A percentile compares a stretch with the other conserved stretches of the same genome.
Conservation (phyloP, 2,113 vertebrate species). For the Etheostoma cragini region DNA sequence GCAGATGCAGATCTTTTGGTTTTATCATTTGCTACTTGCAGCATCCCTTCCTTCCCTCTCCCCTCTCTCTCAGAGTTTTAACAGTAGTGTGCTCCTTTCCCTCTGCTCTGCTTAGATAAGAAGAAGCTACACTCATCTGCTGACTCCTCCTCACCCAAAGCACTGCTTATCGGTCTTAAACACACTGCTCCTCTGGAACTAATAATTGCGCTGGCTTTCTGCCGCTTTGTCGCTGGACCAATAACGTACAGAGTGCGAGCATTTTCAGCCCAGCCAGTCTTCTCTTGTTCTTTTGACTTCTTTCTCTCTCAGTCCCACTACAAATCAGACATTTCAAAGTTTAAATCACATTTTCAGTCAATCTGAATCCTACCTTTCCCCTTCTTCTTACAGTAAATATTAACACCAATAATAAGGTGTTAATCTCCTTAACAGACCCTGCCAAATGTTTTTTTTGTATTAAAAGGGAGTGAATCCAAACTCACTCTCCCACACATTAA, state of each 20-base stretch:
- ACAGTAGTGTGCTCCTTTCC: constrained; percentile 40
- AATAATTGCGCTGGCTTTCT: constrained; percentile 67
- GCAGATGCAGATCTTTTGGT: constrained; percentile 50
- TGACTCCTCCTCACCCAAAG: constrained; percentile 68
- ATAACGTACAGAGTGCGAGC: constrained; percentile 9
- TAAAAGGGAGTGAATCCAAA: neutral
- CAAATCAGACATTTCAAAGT: constrained; percentile 7
- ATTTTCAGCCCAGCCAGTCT: constrained; percentile 22
- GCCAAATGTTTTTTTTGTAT: neutral
- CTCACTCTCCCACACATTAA: neutral
- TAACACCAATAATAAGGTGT: neutral
- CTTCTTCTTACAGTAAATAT: neutral
- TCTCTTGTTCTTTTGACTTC: constrained; percentile 43
- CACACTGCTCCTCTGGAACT: constrained; percentile 73
- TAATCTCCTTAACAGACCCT: neutral
- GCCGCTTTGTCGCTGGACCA: constrained; percentile 47
- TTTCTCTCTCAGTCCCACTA: neutral
- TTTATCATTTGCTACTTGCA: constrained; percentile 33
- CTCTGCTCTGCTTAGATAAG: constrained; percentile 72
- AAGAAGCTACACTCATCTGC: constrained; percentile 65
- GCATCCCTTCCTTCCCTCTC: constrained; percentile 13
- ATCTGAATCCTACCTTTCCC: neutral
- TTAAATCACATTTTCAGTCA: neutral
- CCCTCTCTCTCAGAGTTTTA: constrained; percentile 66
- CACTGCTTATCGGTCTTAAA: constrained; percentile 75